These are phyloP conservation scores for Amblyopsis hoosieri DNA, from an alignment of 2,797 vertebrate species.

Conservation along the genomic window DNA sequence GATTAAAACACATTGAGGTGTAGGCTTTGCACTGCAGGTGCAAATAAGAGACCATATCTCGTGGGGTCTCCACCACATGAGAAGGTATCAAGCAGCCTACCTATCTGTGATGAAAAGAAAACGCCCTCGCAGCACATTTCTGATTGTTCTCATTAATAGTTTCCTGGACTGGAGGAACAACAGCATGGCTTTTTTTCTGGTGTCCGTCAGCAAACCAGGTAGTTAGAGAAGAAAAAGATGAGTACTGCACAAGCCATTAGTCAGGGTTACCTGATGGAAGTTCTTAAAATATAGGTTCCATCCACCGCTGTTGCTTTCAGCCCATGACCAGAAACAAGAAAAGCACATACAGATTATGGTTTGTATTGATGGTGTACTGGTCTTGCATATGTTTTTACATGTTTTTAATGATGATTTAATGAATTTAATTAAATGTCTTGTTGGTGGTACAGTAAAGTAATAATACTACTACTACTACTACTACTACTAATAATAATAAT, in stretches of 20 bases:
- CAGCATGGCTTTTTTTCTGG: conserved; percentile 43
- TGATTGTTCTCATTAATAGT: conserved; percentile 64
- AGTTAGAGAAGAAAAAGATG: conserved; percentile 54
- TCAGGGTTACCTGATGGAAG: conserved; percentile 49
- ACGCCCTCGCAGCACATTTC: conserved; percentile 53
- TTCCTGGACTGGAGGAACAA: conserved; percentile 48
- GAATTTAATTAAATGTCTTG: no score
- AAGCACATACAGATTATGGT: no score
- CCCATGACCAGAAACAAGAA: no score
- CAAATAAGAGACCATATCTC: conserved; percentile 45
- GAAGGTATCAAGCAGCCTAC: conserved; percentile 42
- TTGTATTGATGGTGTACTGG: no score
- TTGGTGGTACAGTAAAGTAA: no score
- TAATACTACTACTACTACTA: no score
- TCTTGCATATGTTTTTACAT: no score
- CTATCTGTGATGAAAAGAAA: conserved; percentile 50
- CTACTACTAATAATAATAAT: no score
- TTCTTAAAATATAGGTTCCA: conserved; percentile 24
- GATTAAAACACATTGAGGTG: not conserved
- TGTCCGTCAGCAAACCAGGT: conserved; percentile 68
- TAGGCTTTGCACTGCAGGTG: conserved; percentile 12
- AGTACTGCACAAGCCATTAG: conserved; percentile 49
- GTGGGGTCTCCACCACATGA: conserved; percentile 21
- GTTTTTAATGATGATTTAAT: no score
- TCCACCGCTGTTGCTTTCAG: conserved; percentile 11